Conservation (phyloP, 2,888 invertebrate genomes). For the Herminia tarsipennalis region DNA sequence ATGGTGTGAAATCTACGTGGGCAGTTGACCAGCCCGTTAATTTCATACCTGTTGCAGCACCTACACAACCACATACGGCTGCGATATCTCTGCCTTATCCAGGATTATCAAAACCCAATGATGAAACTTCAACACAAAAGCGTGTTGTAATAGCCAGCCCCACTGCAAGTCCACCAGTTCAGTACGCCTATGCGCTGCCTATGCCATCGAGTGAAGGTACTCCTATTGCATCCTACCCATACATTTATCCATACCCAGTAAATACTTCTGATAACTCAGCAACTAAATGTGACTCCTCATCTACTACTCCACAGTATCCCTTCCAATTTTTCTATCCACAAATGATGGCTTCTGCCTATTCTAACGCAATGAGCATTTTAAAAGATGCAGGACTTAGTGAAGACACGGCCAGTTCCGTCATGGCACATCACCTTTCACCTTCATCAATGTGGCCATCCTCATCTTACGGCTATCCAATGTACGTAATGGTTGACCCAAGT, state of each 20-base stretch:
- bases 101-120: slow-evolving; percentile 43
- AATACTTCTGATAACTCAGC: slow-evolving; percentile 44
- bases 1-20: slow-evolving; percentile 72
- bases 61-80: slow-evolving; percentile 47
- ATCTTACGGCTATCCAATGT: slow-evolving; percentile 68
- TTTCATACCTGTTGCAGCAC: slow-evolving; percentile 57
- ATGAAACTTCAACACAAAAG: slow-evolving; percentile 60
- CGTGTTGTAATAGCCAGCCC: slow-evolving; percentile 59
- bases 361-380: slow-evolving; percentile 61
- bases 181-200: slow-evolving; percentile 66
- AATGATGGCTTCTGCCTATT: slow-evolving; percentile 69
- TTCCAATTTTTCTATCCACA: slow-evolving; percentile 68
- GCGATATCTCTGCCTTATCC: slow-evolving; percentile 48
- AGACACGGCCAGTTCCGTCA: slow-evolving; percentile 49
- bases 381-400: slow-evolving; percentile 64
- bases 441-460: slow-evolving; percentile 64
- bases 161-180: slow-evolving; percentile 55
- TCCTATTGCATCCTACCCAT: slow-evolving; percentile 54
- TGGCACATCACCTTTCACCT: slow-evolving; percentile 48
- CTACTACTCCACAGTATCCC: slow-evolving; percentile 54
- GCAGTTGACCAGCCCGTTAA: slow-evolving; percentile 72
- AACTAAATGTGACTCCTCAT: slow-evolving; percentile 46
- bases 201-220: slow-evolving; percentile 38
- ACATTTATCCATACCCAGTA: slow-evolving; percentile 49
- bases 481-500: slow-evolving; percentile 72